Base-by-base conservation (phyloP, 2,888 invertebrate genomes). In the Branchellion lobata region DNA sequence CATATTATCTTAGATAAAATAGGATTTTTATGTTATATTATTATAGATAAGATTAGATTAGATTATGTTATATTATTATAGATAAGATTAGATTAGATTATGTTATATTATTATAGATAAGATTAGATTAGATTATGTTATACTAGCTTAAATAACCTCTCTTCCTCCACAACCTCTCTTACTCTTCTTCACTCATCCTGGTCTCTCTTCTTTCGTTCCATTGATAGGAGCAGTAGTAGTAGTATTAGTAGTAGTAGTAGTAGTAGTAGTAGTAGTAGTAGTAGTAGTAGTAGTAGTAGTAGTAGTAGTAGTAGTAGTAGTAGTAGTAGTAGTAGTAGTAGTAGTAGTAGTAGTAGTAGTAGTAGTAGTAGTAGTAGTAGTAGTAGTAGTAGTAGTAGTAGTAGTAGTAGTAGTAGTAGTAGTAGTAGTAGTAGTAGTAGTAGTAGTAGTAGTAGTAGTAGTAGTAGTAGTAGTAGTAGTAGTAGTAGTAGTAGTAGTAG, bases 281-380 rank as follows among this genome's bases (percentile, higher is more conserved):
- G 65, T 65, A 65, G 65, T 65, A 65, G 65, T 65, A 65, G 65
- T 65, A 65, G 65, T 65, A 65, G 65, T 65, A 65, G 65, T 65
- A 65, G 65, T 65, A 65, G 65, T 65, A 65, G 65, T 65, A 65
- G 65, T 65, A 65, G 65, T 65, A 65, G 65, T 65, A 65, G 65
- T 65, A 65, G n/a, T 65, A 65, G 65, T 65, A 21, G 65, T 21
- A 65, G 65, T 21, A 65, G 65, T 65, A 65, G 65, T 65, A 65
- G 65, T 65, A 65, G 65, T 65, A 11, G 65, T 65, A 65, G 65
- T 65, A 65, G 65, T 65, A 65, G 65, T 65, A 65, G 65, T 65
- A 65, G 65, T 65, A 65, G 65, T 65, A 65, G 65, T 65, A 65
- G 65, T 65, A 65, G 65, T 65, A 65, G 65, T 65, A 65, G 65